Conservation (phyloP, 2,888 invertebrate genomes). For the Sialis lutaria region DNA sequence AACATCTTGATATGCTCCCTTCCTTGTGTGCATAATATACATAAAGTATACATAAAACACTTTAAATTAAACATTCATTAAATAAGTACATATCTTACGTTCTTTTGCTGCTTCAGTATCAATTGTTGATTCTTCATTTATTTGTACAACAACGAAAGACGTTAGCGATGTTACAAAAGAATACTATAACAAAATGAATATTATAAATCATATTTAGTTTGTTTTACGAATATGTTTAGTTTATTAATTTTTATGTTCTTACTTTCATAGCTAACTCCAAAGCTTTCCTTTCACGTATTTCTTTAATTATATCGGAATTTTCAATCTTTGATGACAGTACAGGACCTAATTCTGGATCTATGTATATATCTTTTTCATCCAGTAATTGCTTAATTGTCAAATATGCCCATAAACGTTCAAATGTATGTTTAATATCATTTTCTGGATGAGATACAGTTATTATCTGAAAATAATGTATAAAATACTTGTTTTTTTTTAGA, state of each 20-base stretch:
- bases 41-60: no score
- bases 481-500: no score
- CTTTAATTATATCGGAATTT: slow-evolving; percentile 10
- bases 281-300: slow-evolving; percentile 27
- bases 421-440: slow-evolving; percentile 20
- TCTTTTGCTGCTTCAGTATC: slow-evolving; percentile 27
- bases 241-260: slow-evolving; percentile 5
- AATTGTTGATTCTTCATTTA: slow-evolving; percentile 32
- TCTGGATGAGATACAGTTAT: slow-evolving; percentile 13
- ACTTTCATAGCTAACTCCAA: slow-evolving; percentile 36
- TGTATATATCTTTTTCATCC: slow-evolving; percentile 28
- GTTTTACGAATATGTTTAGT: no score
- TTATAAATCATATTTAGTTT: no score
- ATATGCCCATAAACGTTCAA: slow-evolving; percentile 48
- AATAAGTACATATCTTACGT: neutral
- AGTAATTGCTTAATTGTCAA: slow-evolving; percentile 44
- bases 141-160: slow-evolving; percentile 46
- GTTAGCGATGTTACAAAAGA: slow-evolving; percentile 49
- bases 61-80: no score
- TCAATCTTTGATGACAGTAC: slow-evolving; percentile 14
- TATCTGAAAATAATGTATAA: neutral
- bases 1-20: no score
- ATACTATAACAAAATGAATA: slow-evolving; percentile 27
- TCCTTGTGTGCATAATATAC: no score
- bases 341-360: slow-evolving; percentile 7